Conservation (phyloP, 2,113 vertebrate genomes). For the Phaethon lepturus region DNA sequence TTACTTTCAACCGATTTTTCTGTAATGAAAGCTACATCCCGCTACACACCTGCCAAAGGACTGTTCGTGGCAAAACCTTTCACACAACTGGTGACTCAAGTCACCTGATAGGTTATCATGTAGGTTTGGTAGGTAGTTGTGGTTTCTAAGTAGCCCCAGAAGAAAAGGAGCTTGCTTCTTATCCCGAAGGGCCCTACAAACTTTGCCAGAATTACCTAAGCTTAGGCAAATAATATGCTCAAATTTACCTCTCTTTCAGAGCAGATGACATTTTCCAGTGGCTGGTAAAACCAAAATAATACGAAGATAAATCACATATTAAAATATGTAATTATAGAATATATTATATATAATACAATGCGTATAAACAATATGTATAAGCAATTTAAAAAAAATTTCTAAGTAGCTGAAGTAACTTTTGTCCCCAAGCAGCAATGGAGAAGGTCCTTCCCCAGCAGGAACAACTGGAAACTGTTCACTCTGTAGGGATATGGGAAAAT, state of each 20-base stretch:
- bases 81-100: not conserved
- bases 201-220: not conserved
- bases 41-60: not conserved
- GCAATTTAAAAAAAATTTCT: not conserved
- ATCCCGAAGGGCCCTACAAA: rapidly evolving
- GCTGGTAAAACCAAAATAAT: not conserved
- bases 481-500: not conserved
- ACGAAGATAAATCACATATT: not conserved
- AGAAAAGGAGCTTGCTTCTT: not conserved
- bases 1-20: not conserved
- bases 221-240: not conserved
- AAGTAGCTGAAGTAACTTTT: not conserved
- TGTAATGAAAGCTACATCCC: not conserved
- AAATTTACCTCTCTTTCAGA: not conserved
- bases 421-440: rapidly evolving
- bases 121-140: not conserved
- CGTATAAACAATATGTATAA: not conserved
- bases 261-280: not conserved
- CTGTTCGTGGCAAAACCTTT: not conserved
- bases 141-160: not conserved
- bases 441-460: not conserved
- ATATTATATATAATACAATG: not conserved
- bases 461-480: not conserved
- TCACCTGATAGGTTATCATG: not conserved
- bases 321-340: not conserved